Evolutionary conservation across 2,888 invertebrate genomes (phyloP).

Genomic region (Sinopyrophorus schimmeli): DNA sequence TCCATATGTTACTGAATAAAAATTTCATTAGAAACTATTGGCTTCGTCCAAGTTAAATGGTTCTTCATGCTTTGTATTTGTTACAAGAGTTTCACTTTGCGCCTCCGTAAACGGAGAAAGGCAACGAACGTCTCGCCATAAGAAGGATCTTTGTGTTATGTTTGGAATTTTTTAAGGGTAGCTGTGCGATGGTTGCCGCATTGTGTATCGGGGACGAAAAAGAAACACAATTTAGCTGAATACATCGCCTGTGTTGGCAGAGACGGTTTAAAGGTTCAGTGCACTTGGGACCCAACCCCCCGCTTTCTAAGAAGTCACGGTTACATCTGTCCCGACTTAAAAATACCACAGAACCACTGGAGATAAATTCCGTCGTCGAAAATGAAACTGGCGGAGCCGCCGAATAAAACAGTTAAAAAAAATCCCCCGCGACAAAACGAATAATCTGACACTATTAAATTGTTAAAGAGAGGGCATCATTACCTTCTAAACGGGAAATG

Average conservation of each 20-base stretch:
- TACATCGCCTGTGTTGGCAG: constrained; percentile 30
- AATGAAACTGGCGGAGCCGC: constrained; percentile 11
- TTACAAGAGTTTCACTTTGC: too few species aligned
- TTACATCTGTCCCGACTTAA: constrained; percentile 38
- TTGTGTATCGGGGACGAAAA: constrained; percentile 34
- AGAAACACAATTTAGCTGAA: constrained; percentile 34
- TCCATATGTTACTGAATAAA: too few species aligned
- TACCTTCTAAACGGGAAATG: constrained; percentile 26
- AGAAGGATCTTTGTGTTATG: constrained; percentile 25
- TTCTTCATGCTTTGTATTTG: too few species aligned
- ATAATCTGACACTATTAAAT: constrained; percentile 24
- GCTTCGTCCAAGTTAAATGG: too few species aligned
- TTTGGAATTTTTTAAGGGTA: constrained; percentile 31
- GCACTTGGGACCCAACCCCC: constrained; percentile 37
- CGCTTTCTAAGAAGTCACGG: constrained; percentile 41
- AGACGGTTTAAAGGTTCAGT: constrained; percentile 37
- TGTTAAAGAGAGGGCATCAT: constrained; percentile 23
- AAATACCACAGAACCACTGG: constrained; percentile 34
- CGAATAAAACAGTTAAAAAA: constrained; percentile 11
- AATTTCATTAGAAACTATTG: too few species aligned
- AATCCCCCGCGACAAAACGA: constrained; percentile 15
- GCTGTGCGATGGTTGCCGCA: constrained; percentile 28
- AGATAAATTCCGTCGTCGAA: constrained; percentile 32
- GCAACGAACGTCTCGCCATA: too few species aligned
- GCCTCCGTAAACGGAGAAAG: too few species aligned